Percentiles rank a stretch among this genome's conserved stretches.
Evolutionary conservation across 2,797 vertebrate species (phyloP).

Genomic region (Peromyscus attwateri): DNA sequence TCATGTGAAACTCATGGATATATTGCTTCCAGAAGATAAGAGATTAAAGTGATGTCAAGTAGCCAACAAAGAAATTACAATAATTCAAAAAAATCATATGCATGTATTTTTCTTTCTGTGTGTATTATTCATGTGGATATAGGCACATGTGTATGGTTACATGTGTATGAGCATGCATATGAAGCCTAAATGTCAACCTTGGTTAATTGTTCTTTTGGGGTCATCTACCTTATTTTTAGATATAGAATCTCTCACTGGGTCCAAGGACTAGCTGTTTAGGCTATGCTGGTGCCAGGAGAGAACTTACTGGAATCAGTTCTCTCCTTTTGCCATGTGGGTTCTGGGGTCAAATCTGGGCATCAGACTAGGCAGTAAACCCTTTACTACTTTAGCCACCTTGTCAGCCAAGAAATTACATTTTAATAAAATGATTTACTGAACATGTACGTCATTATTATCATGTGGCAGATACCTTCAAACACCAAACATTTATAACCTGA

Average conservation of each 20-base stretch:
- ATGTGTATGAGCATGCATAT: background rate
- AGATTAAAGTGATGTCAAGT: background rate
- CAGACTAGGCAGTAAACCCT: background rate
- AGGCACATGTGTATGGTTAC: background rate
- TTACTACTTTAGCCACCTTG: background rate
- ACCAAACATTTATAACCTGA: background rate
- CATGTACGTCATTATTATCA: background rate
- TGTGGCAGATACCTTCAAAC: background rate
- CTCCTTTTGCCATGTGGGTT: background rate
- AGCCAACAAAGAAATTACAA: background rate
- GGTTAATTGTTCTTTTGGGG: background rate
- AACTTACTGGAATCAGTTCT: background rate
- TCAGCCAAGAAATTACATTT: background rate
- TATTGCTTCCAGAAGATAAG: background rate
- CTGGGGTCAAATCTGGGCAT: background rate
- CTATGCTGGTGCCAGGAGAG: background rate
- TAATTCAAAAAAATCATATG: background rate
- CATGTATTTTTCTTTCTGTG: background rate
- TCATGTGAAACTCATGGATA: background rate
- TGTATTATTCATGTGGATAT: no score
- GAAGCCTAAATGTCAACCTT: background rate
- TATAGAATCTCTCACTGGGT: no score
- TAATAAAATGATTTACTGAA: slow-evolving; percentile 36
- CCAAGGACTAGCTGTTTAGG: background rate
- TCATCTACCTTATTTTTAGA: background rate